These are phyloP conservation scores for Amphipoea oculea DNA, from an alignment of 2,888 invertebrate genomes.

Conservation along the genomic window DNA sequence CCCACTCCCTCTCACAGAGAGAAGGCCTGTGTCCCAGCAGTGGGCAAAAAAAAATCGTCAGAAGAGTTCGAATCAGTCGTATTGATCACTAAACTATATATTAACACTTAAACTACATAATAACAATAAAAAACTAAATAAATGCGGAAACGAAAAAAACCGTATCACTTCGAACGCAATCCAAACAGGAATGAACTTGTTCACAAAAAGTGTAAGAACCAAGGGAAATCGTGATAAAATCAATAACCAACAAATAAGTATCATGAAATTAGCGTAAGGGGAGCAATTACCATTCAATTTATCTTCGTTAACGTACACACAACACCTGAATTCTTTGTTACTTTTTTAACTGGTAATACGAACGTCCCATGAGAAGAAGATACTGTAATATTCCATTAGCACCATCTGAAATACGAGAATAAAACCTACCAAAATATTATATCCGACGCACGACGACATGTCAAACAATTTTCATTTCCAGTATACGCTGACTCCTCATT, in stretches of 20 bases:
- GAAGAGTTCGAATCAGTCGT: too few relatives aligned
- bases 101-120: too few relatives aligned
- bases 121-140: too few relatives aligned
- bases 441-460: background rate
- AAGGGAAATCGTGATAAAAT: background rate
- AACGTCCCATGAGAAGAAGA: background rate
- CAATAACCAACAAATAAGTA: background rate
- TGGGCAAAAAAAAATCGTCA: too few relatives aligned
- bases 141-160: too few relatives aligned
- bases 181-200: too few relatives aligned
- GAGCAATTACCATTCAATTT: background rate
- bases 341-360: background rate
- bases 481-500: background rate
- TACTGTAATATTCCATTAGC: conserved; percentile 48
- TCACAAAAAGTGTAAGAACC: too few relatives aligned
- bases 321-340: background rate
- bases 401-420: conserved; percentile 4
- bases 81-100: too few relatives aligned
- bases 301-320: background rate
- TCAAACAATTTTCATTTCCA: background rate
- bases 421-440: conserved; percentile 24
- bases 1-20: too few relatives aligned
- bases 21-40: too few relatives aligned
- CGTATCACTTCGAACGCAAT: too few relatives aligned
- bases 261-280: background rate